phyloP scores from a whole-genome alignment of 2,113 vertebrate genomes.

The Daubentonia madagascariensis region DNA sequence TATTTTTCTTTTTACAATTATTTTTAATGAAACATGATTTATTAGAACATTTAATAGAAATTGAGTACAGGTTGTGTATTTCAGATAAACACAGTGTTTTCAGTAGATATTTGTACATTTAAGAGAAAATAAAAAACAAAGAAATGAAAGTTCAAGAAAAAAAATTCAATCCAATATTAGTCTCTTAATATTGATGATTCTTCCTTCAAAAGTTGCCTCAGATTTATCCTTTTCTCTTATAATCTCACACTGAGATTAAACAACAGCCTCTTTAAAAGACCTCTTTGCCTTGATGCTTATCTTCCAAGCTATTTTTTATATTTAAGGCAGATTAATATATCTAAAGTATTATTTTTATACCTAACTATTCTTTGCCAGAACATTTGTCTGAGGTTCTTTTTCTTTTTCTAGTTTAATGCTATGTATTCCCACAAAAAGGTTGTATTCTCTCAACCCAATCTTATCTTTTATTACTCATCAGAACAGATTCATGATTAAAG shows the following conservation, averaged over 20 bases:
- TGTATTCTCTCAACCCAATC: fast-evolving
- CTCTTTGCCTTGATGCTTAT: not conserved
- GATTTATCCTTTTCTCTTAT: not conserved
- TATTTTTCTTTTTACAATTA: not conserved
- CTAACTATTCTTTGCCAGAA: not conserved
- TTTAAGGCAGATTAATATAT: not conserved
- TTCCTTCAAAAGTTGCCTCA: not conserved
- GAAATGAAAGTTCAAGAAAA: not conserved
- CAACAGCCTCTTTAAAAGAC: not conserved
- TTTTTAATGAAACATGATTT: not conserved
- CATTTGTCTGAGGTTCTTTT: not conserved
- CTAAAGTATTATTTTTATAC: not conserved
- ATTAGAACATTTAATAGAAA: not conserved
- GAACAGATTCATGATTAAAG: not conserved
- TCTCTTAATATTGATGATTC: not conserved
- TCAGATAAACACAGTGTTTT: not conserved
- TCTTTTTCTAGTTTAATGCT: not conserved
- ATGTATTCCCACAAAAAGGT: not conserved
- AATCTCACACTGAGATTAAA: not conserved
- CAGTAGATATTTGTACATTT: not conserved
- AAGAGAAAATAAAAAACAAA: not conserved
- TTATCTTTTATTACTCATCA: not conserved
- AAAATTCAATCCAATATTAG: not conserved
- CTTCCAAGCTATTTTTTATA: not conserved
- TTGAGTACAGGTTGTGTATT: not conserved